phyloP scores from a whole-genome alignment of 2,113 vertebrate species.

The Sorex fumeus region DNA sequence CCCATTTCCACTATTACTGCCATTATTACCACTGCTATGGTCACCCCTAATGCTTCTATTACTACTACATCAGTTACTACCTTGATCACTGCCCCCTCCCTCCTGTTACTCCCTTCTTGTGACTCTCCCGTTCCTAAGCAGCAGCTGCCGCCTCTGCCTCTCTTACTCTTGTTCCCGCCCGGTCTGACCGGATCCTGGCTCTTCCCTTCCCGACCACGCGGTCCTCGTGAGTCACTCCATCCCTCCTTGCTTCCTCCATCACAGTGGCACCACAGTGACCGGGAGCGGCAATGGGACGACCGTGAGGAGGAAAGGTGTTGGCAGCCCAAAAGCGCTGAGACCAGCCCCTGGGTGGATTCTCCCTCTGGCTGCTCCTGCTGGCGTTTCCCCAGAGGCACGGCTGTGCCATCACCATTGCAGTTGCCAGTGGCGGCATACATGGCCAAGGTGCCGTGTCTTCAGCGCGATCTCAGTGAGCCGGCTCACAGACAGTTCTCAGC shows the following conservation, averaged over 20 bases:
- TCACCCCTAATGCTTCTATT: too few species aligned
- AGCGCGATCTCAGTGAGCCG: not conserved
- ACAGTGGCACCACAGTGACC: too few species aligned
- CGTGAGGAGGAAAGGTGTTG: too few species aligned
- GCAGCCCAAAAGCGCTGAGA: accelerated
- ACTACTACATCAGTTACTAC: too few species aligned
- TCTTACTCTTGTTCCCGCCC: not conserved
- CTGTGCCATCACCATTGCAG: accelerated
- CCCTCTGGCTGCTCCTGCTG: not conserved
- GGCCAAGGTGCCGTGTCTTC: not conserved
- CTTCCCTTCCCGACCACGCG: not conserved
- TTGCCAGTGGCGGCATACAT: too few species aligned
- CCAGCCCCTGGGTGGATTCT: not conserved
- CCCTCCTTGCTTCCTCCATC: not conserved
- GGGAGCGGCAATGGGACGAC: not conserved
- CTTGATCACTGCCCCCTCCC: too few species aligned
- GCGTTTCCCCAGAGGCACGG: accelerated
- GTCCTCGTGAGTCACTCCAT: not conserved
- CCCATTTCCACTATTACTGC: accelerated
- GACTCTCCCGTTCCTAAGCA: not conserved
- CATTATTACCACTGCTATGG: accelerated
- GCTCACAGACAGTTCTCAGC: not conserved
- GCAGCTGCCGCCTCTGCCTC: not conserved
- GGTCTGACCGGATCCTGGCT: not conserved
- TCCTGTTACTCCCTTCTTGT: too few species aligned